Base-by-base conservation (phyloP, 2,888 invertebrate genomes). In the Apodemia hepburni region DNA sequence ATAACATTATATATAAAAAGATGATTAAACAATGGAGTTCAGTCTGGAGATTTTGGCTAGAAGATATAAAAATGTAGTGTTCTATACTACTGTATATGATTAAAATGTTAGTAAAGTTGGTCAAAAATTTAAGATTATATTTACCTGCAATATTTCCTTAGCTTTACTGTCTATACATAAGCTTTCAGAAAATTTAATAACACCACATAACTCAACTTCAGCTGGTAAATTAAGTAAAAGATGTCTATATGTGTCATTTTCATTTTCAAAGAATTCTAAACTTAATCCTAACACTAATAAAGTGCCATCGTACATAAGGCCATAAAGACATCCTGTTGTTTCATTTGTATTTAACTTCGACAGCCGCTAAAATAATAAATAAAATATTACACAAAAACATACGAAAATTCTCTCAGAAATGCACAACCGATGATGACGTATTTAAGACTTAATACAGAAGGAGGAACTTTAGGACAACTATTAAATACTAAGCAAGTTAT, bases 181-280 rank as follows among this genome's bases (percentile, higher is more conserved):
- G 59, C 92, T 92, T 70, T 94, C 93, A 22, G 93, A 93, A 68
- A 95, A 93, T 73, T 94, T 94, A 17, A 96, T 92, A 64, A 95
- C 91, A 33, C 96, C 97, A 78, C 96, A 96, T 60, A 96, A 86
- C 83, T 96, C 96, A 65, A 96, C 84, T 80, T 96, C 96, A 2
- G 95, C 94, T 17, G 97, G 96, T 74, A 96, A 93, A 73, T 94
- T 94, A 33, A 95, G 88, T 68, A 93, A 91, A 49, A 95, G 77
- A 68, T 92, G 87, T 51, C 84, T 86, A 68, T 92, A 87, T n/a
- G 85, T 79, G 69, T 87, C 86, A 75, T 91, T 84, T 76, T 91
- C 86, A 85, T 89, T 87, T 61, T 94, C 92, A 73, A 94, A 92
- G 62, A 90, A 88, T 79, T 95, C 94, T 73, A 95, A 84, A 76